Conservation (phyloP, 2,888 invertebrate genomes). For the Gibbula magus region DNA sequence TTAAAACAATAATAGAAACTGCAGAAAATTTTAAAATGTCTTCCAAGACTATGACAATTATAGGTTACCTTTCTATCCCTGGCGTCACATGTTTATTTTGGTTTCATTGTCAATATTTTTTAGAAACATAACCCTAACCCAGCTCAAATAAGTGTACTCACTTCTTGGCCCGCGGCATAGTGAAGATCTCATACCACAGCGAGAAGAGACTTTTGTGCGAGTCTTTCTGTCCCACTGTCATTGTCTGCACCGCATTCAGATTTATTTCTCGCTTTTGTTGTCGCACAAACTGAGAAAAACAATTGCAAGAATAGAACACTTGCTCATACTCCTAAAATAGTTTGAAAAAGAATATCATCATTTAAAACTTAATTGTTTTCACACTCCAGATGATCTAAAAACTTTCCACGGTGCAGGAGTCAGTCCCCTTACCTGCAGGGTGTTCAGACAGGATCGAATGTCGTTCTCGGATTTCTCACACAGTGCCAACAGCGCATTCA, state of each 20-base stretch:
- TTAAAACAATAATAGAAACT: too few species aligned
- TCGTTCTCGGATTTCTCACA: constrained; percentile 91
- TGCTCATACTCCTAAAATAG: too few species aligned
- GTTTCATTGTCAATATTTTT: too few species aligned
- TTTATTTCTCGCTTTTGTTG: constrained; percentile 68
- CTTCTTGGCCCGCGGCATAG: constrained; percentile 75
- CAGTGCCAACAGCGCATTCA: constrained; percentile 84
- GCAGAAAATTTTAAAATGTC: too few species aligned
- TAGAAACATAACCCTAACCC: too few species aligned
- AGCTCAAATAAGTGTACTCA: constrained; percentile 33
- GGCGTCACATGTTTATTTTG: too few species aligned
- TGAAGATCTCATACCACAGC: constrained; percentile 89
- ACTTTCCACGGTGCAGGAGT: not conserved
- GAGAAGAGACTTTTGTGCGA: constrained; percentile 88
- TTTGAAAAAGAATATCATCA: too few species aligned
- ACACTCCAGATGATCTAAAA: not conserved
- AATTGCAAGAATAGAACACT: constrained; percentile 12
- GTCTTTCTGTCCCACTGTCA: constrained; percentile 90
- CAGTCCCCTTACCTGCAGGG: constrained; percentile 81
- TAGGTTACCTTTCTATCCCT: too few species aligned
- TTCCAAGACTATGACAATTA: too few species aligned
- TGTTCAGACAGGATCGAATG: constrained; percentile 92
- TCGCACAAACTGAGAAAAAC: constrained; percentile 69
- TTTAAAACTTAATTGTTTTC: not conserved
- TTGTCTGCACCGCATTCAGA: constrained; percentile 78